A percentile compares a stretch with the other conserved stretches of the same genome.
phyloP scores from a whole-genome alignment of 2,888 invertebrate species.

The Ochlodes sylvanus region DNA sequence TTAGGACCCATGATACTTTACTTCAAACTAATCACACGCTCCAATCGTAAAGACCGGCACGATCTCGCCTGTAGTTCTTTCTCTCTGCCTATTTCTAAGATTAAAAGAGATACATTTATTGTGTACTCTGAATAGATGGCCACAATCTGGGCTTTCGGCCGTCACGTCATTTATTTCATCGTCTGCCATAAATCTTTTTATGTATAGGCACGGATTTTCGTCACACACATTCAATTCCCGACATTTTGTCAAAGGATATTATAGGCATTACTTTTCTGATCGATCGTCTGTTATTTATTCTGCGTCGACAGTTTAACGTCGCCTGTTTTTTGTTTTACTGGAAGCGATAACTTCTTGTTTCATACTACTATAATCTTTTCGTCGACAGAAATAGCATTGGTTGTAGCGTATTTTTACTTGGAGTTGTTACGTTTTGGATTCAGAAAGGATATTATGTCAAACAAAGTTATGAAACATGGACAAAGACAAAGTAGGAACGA shows the following conservation, averaged over 20 bases:
- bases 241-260: conserved; percentile 9
- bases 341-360: conserved; percentile 2
- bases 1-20: conserved; percentile 2
- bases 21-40: conserved; percentile 22
- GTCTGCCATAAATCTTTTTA: conserved; percentile 36
- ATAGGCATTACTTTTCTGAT: conserved; percentile 10
- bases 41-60: conserved; percentile 17
- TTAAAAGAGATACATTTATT: conserved; percentile 27
- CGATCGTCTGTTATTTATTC: conserved; percentile 5
- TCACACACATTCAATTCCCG: conserved; percentile 19
- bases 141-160: conserved; percentile 39
- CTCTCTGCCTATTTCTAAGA: conserved; percentile 2
- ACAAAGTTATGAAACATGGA: conserved; percentile 30
- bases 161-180: conserved; percentile 38
- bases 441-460: conserved; percentile 13
- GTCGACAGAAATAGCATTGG: conserved; percentile 19
- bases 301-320: conserved; percentile 5
- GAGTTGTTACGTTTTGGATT: conserved; percentile 12
- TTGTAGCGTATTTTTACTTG: conserved; percentile 2
- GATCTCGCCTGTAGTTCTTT: conserved; percentile 4
- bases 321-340: conserved; percentile 29
- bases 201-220: conserved; percentile 14
- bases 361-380: conserved; percentile 8
- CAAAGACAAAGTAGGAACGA: conserved; percentile 13
- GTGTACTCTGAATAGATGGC: conserved; percentile 33